phyloP scores from a whole-genome alignment of 2,797 vertebrate genomes.

The Megaceryle alcyon region DNA sequence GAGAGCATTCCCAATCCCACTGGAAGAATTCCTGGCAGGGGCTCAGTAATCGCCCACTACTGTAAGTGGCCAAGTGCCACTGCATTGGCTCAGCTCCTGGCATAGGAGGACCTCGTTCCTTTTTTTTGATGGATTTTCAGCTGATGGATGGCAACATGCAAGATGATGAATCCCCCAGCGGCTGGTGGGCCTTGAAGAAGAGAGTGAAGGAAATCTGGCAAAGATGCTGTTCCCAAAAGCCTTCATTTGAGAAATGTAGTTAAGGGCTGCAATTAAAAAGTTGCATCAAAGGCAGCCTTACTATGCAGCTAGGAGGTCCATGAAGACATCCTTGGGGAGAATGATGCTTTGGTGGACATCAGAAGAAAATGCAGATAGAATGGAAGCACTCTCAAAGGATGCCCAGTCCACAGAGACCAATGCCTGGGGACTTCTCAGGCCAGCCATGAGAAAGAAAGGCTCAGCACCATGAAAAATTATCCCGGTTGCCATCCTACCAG shows the following conservation, averaged over 20 bases:
- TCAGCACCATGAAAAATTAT: neutral
- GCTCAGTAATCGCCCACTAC: constrained; percentile 56
- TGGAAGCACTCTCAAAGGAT: neutral
- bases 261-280: neutral
- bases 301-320: neutral
- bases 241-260: neutral
- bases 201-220: neutral
- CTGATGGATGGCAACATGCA: neutral
- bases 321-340: neutral
- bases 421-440: neutral
- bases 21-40: constrained; percentile 60
- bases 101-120: neutral
- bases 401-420: neutral
- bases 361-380: neutral
- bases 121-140: neutral
- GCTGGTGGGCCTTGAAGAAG: neutral
- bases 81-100: neutral
- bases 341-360: neutral
- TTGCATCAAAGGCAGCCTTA: neutral
- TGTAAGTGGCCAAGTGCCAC: constrained; percentile 29
- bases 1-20: constrained; percentile 8
- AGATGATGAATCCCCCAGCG: neutral
- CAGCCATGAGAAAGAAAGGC: neutral
- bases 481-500: neutral
- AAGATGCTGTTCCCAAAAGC: neutral